These are phyloP conservation scores for Aphidius colemani DNA, from an alignment of 2,888 invertebrate genomes.

Conservation along the genomic window DNA sequence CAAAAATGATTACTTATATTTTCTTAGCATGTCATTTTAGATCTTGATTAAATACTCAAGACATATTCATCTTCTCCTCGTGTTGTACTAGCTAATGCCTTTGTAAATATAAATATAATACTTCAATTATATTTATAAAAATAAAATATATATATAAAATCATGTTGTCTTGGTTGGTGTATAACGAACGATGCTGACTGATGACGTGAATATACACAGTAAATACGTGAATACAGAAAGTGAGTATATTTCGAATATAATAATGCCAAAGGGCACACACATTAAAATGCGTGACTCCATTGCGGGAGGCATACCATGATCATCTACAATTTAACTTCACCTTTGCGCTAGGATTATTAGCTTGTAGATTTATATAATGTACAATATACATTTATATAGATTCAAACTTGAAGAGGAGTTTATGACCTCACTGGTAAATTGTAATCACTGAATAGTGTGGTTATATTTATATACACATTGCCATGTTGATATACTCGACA, in stretches of 20 bases:
- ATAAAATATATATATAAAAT: no score
- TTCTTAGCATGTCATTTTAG: no score
- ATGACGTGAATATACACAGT: constrained; percentile 13
- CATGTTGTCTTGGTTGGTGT: constrained; percentile 6
- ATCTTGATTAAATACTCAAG: no score
- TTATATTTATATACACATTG: no score
- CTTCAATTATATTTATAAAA: no score
- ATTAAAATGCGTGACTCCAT: constrained; percentile 37
- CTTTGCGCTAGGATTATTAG: constrained; percentile 7
- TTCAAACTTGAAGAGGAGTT: constrained; percentile 33
- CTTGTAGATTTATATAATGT: constrained; percentile 9
- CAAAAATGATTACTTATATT: no score
- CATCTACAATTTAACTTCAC: constrained; percentile 5
- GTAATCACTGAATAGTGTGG: constrained; percentile 7
- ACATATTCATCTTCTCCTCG: no score
- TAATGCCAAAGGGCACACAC: constrained; percentile 39
- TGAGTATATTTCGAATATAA: constrained; percentile 10
- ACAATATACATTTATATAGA: constrained; percentile 28
- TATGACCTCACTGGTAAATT: constrained; percentile 32
- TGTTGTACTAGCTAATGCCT: no score
- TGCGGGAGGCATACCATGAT: constrained; percentile 5
- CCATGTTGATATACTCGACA: no score
- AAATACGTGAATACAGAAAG: constrained; percentile 8
- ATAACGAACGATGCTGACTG: constrained; percentile 16
- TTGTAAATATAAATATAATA: no score